Base-by-base conservation (phyloP, 2,888 invertebrate species). In the Cylindroiulus punctatus region DNA sequence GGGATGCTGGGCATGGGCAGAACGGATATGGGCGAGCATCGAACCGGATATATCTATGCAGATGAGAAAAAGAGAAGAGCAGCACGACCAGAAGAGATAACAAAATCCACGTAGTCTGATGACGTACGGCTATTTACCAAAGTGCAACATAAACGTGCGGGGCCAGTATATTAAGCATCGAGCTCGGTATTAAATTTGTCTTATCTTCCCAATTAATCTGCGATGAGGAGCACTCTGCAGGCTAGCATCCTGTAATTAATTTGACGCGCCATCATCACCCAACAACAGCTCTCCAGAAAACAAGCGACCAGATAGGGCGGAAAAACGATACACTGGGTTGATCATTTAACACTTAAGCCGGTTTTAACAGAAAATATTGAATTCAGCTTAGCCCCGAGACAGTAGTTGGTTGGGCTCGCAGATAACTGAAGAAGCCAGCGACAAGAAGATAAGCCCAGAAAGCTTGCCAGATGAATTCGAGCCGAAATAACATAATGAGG, bases 361-460 rank as follows among this genome's bases (percentile, higher is more conserved):
- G 36, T 57, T 57, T 57, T n/a, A n/a, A 57, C 57, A 57, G 57
- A 57, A 57, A 22, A 57, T 57, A 57, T 57, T 57, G 57, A 57
- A 57, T 57, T 22, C 57, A 57, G 57, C 57, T 57, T 57, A 57
- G 57, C 57, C 47, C 52, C 5, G 7, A 57, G 57, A 22, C 22
- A 5, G n/a, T n/a, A n/a, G 22, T 57, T n/a, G 22, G n/a, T 57
- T 57, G 2, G 22, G 57, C 57, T 22, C 22, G 57, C 22, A 57
- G 57, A 57, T 57, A 57, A 19, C 52, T 52, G 52, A 52, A 22
- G 57, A 4, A 22, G n/a, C 4, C 57, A 57, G 52, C 52, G 52
- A 14, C 22, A 57, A 57, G 22, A 57, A n/a, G 57, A 57, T 57
- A 57, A 57, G 57, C 57, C 22, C 0, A 0, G 22, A 22, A 47